Evolutionary conservation across 2,797 vertebrate genomes (phyloP).

Genomic region (Scomberomorus guttatus): DNA sequence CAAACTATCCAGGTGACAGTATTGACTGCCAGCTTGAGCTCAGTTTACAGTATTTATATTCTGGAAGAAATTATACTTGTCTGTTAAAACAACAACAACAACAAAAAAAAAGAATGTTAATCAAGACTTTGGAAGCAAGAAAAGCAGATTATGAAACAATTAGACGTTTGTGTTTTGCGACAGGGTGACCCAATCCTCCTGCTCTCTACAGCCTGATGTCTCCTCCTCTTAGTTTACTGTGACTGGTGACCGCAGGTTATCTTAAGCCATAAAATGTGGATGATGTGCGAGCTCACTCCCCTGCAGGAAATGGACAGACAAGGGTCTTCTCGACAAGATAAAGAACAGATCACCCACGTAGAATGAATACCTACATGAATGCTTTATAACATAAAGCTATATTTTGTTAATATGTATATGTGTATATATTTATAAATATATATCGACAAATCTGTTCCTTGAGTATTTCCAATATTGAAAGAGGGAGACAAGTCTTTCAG

Average conservation of each 20-base stretch:
- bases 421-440: constrained; percentile 90
- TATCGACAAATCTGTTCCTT: constrained; percentile 82
- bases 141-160: constrained; percentile 25
- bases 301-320: constrained; percentile 65
- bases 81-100: constrained; percentile 24
- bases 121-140: constrained; percentile 12
- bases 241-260: constrained; percentile 66
- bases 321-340: constrained; percentile 55
- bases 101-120: neutral
- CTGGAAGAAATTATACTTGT: constrained; percentile 10
- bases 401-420: constrained; percentile 92
- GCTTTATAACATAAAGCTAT: constrained; percentile 87
- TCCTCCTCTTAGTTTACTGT: constrained; percentile 62
- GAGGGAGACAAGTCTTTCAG: constrained; percentile 67
- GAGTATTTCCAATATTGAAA: constrained; percentile 76
- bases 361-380: constrained; percentile 72
- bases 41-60: constrained; percentile 80
- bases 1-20: constrained; percentile 70
- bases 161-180: neutral
- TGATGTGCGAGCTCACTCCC: constrained; percentile 49
- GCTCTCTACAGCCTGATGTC: constrained; percentile 37
- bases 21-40: constrained; percentile 74
- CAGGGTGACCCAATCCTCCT: constrained; percentile 23
- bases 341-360: constrained; percentile 40
- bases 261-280: constrained; percentile 82